Base-by-base conservation (phyloP, 1,140 invertebrate species). In the Solenopsis fugax region DNA sequence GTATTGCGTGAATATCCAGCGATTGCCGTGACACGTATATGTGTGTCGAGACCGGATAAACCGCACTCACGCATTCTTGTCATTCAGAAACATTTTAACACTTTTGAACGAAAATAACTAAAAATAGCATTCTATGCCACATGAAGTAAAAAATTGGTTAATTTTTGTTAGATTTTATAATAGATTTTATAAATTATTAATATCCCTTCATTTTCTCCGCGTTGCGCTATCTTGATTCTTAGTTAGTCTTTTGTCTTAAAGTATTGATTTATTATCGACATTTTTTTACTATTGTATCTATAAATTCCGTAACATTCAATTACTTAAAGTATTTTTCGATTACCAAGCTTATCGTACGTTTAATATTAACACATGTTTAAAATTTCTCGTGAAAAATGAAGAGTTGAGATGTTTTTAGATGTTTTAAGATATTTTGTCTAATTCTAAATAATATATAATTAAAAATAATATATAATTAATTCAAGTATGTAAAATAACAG, bases 101-200 rank as follows among this genome's bases (percentile, higher is more conserved):
- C 37, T 54, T 77, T 77, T 29, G 18, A 41, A 24, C 24, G 29
- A 52, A n/a, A 41, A 37, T 45, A 67, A 65, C 13, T 29, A 12
- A 65, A 37, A 62, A 65, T 37, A 62, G 6, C 29, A 50, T 78
- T 78, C n/a, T 5, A 9, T 41, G 41, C 24, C 48, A 29, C 6
- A 45, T 18, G 6, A 58, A 58, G 12, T 45, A 60, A 75, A 41
- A 45, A 9, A 37, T 16, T 34, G 4, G 18, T 52, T 7, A 12
- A 18, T 50, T 56, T 34, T 65, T 16, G 29, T 45, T 16, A 41
- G 2, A 54, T 78, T 78, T 58, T 78, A 45, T 52, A n/a, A n/a
- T n/a, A n/a, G n/a, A n/a, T n/a, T n/a, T n/a, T n/a, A n/a, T n/a
- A 13, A 78, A 78, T 64, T 64, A 37, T 62, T 24, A 67, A 41